phyloP scores from a whole-genome alignment of 2,888 invertebrate genomes.

The Fragum sueziense region DNA sequence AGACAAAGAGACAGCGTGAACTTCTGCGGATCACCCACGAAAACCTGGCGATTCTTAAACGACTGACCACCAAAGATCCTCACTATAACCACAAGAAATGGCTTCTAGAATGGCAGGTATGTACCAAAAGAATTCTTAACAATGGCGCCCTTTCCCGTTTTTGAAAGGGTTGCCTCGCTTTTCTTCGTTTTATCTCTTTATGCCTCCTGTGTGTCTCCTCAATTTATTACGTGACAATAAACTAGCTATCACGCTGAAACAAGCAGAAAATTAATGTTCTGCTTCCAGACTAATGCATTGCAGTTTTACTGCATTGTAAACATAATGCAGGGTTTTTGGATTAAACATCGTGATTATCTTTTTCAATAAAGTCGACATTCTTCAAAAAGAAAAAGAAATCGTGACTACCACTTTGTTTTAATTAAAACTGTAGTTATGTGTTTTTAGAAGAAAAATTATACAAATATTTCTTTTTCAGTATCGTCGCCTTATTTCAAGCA shows the following conservation, averaged over 20 bases:
- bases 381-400: too few species aligned
- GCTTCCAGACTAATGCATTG: background rate
- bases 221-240: background rate
- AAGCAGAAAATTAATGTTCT: background rate
- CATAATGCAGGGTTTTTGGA: too few species aligned
- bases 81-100: constrained; percentile 70
- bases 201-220: background rate
- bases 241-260: background rate
- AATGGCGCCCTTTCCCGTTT: background rate
- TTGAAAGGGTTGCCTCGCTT: too few species aligned
- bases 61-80: constrained; percentile 74
- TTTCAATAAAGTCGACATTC: too few species aligned
- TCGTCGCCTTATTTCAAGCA: too few species aligned
- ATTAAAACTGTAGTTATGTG: too few species aligned
- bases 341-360: too few species aligned
- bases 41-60: constrained; percentile 76
- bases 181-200: background rate
- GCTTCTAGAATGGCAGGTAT: constrained; percentile 73
- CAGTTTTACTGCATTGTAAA: background rate
- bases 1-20: constrained; percentile 75
- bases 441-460: too few species aligned
- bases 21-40: constrained; percentile 77
- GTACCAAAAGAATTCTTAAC: too few species aligned
- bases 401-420: too few species aligned
- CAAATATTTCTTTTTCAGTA: too few species aligned